Evolutionary conservation across 2,113 vertebrate species (phyloP).

Genomic region (Cyprinodon variegatus): DNA sequence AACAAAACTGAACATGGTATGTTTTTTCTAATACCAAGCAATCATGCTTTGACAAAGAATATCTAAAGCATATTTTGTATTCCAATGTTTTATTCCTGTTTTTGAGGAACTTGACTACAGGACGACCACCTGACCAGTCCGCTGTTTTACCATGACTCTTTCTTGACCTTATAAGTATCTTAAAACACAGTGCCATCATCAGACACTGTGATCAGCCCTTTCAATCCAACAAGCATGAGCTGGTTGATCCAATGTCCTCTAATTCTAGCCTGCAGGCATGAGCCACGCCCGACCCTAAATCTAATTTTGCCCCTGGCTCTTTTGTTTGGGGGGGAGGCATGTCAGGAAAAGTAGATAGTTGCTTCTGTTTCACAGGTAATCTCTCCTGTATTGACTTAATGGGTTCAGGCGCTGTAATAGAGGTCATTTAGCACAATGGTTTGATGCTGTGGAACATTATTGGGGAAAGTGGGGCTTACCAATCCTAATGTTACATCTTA

Average conservation of each 20-base stretch:
- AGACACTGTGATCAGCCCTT: conserved; percentile 41
- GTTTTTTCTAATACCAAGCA: too few species aligned
- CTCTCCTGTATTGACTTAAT: conserved; percentile 72
- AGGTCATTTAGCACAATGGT: conserved; percentile 65
- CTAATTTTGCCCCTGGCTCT: conserved; percentile 61
- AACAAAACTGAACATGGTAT: too few species aligned
- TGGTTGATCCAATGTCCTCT: conserved; percentile 52
- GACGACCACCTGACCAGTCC: conserved; percentile 7
- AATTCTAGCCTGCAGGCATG: conserved; percentile 57
- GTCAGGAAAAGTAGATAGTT: conserved; percentile 45
- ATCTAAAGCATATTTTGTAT: too few species aligned
- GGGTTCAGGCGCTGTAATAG: conserved; percentile 64
- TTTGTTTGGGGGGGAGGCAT: conserved; percentile 21
- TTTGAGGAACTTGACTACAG: not conserved
- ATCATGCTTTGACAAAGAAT: too few species aligned
- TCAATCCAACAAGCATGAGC: conserved; percentile 43
- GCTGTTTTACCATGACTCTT: not conserved
- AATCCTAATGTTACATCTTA: conserved; percentile 79
- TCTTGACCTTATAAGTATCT: not conserved
- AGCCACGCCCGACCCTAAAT: conserved; percentile 34
- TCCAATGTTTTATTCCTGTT: too few species aligned
- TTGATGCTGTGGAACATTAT: conserved; percentile 65
- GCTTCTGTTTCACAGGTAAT: conserved; percentile 70
- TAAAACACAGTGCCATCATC: conserved; percentile 35
- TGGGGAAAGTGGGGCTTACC: conserved; percentile 65